phyloP scores from a whole-genome alignment of 2,888 invertebrate species.

The Kryphioiulus occultus region DNA sequence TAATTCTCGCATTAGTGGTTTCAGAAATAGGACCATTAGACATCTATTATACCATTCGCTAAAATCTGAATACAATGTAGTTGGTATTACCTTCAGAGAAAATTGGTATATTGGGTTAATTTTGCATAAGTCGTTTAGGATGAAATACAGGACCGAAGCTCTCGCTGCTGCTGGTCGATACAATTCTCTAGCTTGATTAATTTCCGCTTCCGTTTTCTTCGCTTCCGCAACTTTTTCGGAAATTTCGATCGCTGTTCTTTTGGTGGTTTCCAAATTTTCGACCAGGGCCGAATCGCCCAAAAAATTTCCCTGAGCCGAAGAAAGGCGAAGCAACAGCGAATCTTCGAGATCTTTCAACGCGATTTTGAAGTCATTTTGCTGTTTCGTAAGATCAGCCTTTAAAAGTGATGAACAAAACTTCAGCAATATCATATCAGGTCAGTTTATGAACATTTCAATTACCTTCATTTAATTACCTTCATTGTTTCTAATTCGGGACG shows the following conservation, averaged over 20 bases:
- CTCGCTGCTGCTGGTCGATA: conserved; percentile 91
- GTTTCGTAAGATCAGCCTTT: conserved; percentile 87
- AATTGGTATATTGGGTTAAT: conserved; percentile 98
- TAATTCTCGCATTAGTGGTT: no score
- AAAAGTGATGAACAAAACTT: conserved; percentile 48
- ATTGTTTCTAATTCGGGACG: conserved; percentile 93
- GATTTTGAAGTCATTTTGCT: conserved; percentile 97
- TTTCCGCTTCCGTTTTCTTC: conserved; percentile 87
- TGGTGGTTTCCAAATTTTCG: conserved; percentile 95
- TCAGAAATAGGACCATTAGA: no score
- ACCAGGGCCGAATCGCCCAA: conserved; percentile 93
- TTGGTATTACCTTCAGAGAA: conserved; percentile 79
- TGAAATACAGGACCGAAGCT: conserved; percentile 93
- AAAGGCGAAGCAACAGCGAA: conserved; percentile 85
- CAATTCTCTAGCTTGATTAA: conserved; percentile 91
- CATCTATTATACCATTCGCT: no score
- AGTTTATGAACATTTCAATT: no score
- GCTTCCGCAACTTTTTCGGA: conserved; percentile 92
- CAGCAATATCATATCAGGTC: neutral
- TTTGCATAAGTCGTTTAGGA: conserved; percentile 91
- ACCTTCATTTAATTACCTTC: conserved; percentile 69
- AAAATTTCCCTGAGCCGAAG: conserved; percentile 92
- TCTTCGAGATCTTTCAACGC: conserved; percentile 92
- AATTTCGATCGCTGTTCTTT: conserved; percentile 94
- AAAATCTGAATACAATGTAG: no score